Evolutionary conservation across 2,113 vertebrate genomes (phyloP).

Genomic region (Grammomys dolichurus): DNA sequence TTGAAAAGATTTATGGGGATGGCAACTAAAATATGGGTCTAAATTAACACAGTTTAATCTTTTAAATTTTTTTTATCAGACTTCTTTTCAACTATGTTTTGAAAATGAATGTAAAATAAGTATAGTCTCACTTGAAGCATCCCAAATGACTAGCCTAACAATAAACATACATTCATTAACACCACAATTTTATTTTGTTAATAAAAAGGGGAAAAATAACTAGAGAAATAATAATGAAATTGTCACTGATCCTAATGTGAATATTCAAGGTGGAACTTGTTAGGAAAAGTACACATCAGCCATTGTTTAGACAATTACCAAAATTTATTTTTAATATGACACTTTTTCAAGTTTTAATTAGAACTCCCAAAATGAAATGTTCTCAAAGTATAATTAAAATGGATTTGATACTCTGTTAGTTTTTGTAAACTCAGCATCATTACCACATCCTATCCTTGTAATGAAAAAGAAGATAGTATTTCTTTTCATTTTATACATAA

Average conservation of each 20-base stretch:
- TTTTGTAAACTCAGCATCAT: neutral
- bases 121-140: neutral
- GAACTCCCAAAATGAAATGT: conserved; percentile 26
- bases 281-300: neutral
- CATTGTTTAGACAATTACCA: neutral
- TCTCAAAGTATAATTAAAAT: conserved; percentile 57
- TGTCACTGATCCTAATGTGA: conserved; percentile 25
- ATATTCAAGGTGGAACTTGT: neutral
- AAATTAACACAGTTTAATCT: conserved; percentile 51
- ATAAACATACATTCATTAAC: neutral
- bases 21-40: conserved; percentile 14
- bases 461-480: conserved; percentile 49
- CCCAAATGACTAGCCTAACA: neutral
- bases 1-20: neutral
- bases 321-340: conserved; percentile 16
- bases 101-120: neutral
- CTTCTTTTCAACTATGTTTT: conserved; percentile 38
- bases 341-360: conserved; percentile 38
- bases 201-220: conserved; percentile 26
- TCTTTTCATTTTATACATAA: conserved; percentile 58
- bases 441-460: neutral
- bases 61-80: neutral
- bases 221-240: neutral
- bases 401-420: neutral
- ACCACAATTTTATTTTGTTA: conserved; percentile 32